These are phyloP conservation scores for Teleogryllus oceanicus DNA, from an alignment of 2,888 invertebrate species.

Conservation along the genomic window DNA sequence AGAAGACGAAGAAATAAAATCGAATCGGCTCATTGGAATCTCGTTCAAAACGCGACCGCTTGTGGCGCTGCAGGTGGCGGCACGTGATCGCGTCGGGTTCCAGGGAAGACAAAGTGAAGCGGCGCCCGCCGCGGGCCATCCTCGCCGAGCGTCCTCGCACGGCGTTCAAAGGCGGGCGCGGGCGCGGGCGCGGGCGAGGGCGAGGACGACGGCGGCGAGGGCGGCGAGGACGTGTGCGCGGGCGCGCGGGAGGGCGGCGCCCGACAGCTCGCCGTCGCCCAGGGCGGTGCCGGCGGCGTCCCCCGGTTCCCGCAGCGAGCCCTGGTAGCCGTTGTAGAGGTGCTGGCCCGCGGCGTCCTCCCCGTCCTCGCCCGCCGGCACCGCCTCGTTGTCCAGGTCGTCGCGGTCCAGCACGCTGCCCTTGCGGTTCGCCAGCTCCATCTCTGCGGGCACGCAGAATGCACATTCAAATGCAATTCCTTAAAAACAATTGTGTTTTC, in stretches of 20 bases:
- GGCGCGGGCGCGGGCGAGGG: neutral
- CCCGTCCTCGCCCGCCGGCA: conserved; percentile 32
- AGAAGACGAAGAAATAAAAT: no score
- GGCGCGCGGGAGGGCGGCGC: conserved; percentile 19
- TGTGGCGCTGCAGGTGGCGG: no score
- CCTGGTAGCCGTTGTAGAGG: conserved; percentile 39
- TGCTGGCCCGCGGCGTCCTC: conserved; percentile 35
- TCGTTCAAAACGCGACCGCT: no score
- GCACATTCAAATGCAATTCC: no score
- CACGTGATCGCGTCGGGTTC: no score
- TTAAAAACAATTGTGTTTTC: no score
- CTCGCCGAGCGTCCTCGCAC: no score
- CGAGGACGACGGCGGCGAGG: neutral
- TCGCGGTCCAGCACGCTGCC: conserved; percentile 37
- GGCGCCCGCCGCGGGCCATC: no score
- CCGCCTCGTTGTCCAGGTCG: conserved; percentile 35
- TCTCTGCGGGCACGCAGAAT: conserved; percentile 36
- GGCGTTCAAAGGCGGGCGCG: neutral
- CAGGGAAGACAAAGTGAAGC: no score
- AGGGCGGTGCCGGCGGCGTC: conserved; percentile 26
- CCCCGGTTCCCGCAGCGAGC: conserved; percentile 39
- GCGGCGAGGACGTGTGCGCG: conserved; percentile 25
- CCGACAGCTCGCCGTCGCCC: conserved; percentile 22
- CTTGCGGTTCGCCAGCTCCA: conserved; percentile 39
- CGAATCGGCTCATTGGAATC: no score